These are phyloP conservation scores for Acanthopleura granulata DNA, from an alignment of 2,888 invertebrate genomes.

Conservation along the genomic window DNA sequence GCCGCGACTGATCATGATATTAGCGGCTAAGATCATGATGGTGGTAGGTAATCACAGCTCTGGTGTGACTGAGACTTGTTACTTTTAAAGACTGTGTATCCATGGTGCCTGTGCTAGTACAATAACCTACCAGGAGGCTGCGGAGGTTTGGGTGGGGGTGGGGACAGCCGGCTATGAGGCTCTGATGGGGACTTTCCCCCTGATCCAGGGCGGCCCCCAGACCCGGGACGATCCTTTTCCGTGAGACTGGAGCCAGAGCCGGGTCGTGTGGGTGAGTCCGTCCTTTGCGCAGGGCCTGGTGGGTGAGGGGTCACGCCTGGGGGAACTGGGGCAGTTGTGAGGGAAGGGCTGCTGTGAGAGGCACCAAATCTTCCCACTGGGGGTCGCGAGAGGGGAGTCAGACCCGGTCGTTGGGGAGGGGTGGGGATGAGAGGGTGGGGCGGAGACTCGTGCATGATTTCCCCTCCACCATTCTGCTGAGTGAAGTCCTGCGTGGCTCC, in stretches of 20 bases:
- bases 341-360: constrained; percentile 32
- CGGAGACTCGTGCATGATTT: background rate
- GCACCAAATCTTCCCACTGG: constrained; percentile 24
- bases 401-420: constrained; percentile 24
- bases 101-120: too few species aligned
- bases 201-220: constrained; percentile 10
- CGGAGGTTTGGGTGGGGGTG: constrained; percentile 18
- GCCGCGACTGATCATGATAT: too few species aligned
- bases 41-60: too few species aligned
- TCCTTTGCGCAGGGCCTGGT: constrained; percentile 1
- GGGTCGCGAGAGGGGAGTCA: constrained; percentile 33
- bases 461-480: constrained; percentile 25
- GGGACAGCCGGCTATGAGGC: background rate
- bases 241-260: constrained; percentile 18
- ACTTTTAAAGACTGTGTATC: background rate
- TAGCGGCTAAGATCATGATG: too few species aligned
- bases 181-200: background rate
- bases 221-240: constrained; percentile 7
- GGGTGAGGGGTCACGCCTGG: constrained; percentile 20
- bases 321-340: constrained; percentile 37
- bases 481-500: constrained; percentile 17
- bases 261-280: constrained; percentile 23
- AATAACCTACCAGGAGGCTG: constrained; percentile 43
- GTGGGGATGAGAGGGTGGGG: constrained; percentile 33
- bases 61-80: too few species aligned